Base-by-base conservation (phyloP, 2,888 invertebrate species). In the Polydrusus tereticollis region DNA sequence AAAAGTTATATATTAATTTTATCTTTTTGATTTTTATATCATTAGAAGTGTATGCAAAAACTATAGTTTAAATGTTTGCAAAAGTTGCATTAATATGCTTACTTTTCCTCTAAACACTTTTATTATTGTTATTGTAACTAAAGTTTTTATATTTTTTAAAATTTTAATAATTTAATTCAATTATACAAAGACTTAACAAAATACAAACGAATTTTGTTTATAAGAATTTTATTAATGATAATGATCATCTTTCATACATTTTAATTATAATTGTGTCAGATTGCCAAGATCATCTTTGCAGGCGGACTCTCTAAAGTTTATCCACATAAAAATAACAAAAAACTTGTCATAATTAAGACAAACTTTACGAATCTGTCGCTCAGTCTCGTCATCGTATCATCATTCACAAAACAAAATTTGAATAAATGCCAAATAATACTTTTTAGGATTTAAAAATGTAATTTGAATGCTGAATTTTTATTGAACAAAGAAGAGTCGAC, bases 301-400 rank as follows among this genome's bases (percentile, higher is more conserved):
- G 38, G 12, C 14, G 1, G 23, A 29, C 26, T 12, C 18, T 10
- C 21, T 14, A 50, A 45, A 33, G 18, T 38, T 23, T 47, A 3
- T 41, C 38, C 21, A 2, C 29, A 4, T 2, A 26, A 38, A 57
- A 45, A n/a, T 12, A 20, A 29, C 64, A 63, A 69, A 69, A 69
- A 33, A 69, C 69, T 69, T 29, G 45, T 14, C 20, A 23, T 16
- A 33, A 64, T n/a, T 16, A 21, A 18, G 36, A 26, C 14, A 20
- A 55, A 20, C 20, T 64, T 36, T 2, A 20, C 2, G 52, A 55
- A 50, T 33, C 33, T 38, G 23, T 4, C 12, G 33, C 65, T 73
- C 72, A 73, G 68, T 69, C 72, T 73, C 69, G 72, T 73, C 69
- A 73, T 73, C 72, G 64, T 33, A 59, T 72, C 72, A 72, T 73